A percentile compares a stretch with the other conserved stretches of the same genome.
These are phyloP conservation scores for Pachyrhynchus sulphureomaculatus DNA, from an alignment of 1,140 invertebrate genomes.

Conservation along the genomic window DNA sequence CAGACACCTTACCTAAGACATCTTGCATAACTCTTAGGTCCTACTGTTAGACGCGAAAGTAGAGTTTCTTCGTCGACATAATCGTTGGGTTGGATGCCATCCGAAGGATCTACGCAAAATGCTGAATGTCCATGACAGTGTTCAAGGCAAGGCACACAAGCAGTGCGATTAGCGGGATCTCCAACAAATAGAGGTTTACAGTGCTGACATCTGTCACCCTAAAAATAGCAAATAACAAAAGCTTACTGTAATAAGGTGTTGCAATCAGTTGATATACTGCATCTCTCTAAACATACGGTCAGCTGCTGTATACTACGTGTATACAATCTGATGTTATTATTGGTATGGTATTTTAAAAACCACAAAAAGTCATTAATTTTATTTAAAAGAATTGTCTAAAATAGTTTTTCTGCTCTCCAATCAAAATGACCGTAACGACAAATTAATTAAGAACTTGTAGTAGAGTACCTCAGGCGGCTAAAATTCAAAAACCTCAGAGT, in stretches of 20 bases:
- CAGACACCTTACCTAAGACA: slow-evolving; percentile 69
- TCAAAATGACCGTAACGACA: too few species aligned
- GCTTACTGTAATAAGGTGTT: too few species aligned
- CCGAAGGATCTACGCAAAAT: slow-evolving; percentile 67
- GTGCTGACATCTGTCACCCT: slow-evolving; percentile 80
- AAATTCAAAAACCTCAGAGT: too few species aligned
- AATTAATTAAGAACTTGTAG: too few species aligned
- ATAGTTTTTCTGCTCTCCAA: too few species aligned
- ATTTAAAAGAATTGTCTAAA: too few species aligned
- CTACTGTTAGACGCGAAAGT: slow-evolving; percentile 62
- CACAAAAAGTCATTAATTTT: neutral
- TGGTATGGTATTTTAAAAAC: too few species aligned
- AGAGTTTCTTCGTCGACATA: slow-evolving; percentile 46
- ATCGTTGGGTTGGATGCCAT: slow-evolving; percentile 36
- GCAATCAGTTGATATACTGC: too few species aligned
- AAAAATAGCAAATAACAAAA: slow-evolving; percentile 25
- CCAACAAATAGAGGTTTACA: slow-evolving; percentile 89
- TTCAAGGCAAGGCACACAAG: slow-evolving; percentile 82
- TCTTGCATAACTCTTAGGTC: slow-evolving; percentile 67
- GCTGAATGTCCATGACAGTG: slow-evolving; percentile 89
- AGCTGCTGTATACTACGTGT: too few species aligned
- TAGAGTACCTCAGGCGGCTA: too few species aligned
- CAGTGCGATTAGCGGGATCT: slow-evolving; percentile 81
- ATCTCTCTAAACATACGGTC: too few species aligned
- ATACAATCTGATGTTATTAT: too few species aligned